phyloP scores from a whole-genome alignment of 2,888 invertebrate species.

The Erebia aethiops region DNA sequence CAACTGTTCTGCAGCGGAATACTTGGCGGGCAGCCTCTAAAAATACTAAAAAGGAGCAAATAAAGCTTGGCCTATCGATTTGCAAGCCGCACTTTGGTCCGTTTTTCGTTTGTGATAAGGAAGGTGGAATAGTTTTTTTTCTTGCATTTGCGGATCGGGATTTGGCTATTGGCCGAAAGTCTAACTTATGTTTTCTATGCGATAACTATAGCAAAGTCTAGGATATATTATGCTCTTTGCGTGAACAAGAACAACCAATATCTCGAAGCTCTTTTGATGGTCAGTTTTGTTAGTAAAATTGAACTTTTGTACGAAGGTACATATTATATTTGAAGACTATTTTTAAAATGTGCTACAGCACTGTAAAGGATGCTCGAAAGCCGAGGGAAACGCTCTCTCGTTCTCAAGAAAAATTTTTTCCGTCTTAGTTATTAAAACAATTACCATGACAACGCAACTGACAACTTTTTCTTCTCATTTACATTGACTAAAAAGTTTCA shows the following conservation, averaged over 20 bases:
- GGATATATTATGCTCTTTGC: too few species aligned
- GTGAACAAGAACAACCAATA: not conserved
- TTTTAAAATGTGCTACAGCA: slow-evolving; percentile 38
- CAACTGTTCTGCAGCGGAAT: slow-evolving; percentile 54
- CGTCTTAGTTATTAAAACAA: too few species aligned
- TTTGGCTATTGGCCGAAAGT: not conserved
- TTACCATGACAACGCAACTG: too few species aligned
- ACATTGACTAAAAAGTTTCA: too few species aligned
- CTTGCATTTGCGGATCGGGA: not conserved
- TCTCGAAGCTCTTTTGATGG: not conserved
- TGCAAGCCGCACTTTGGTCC: slow-evolving; percentile 60
- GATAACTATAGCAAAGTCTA: not conserved
- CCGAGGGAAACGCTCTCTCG: too few species aligned
- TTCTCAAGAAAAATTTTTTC: too few species aligned
- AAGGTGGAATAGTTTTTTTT: slow-evolving; percentile 28
- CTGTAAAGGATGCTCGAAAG: too few species aligned
- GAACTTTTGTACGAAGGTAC: not conserved
- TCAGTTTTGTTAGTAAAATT: not conserved
- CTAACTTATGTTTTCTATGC: slow-evolving; percentile 6
- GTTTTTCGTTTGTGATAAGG: slow-evolving; percentile 53
- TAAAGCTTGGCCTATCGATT: slow-evolving; percentile 62
- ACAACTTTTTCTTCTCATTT: too few species aligned
- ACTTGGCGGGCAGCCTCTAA: slow-evolving; percentile 58
- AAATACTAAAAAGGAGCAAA: slow-evolving; percentile 61
- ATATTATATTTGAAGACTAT: slow-evolving; percentile 28